Conservation (phyloP, 2,888 invertebrate genomes). For the Drosophila neutralis region DNA sequence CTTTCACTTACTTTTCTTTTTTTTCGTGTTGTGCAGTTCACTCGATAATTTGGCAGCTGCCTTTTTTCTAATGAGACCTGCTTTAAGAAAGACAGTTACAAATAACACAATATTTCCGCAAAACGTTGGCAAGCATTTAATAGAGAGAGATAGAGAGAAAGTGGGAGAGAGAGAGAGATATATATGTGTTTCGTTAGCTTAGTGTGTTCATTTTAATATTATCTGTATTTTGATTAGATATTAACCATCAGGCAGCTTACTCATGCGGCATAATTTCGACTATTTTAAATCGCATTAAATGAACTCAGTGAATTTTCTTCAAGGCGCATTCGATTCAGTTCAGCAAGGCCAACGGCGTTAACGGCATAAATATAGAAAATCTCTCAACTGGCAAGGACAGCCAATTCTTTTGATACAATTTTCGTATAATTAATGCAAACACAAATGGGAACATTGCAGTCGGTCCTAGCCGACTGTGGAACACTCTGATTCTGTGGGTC, state of each 20-base stretch:
- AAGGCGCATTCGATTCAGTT: neutral
- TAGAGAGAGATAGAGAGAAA: constrained; percentile 6
- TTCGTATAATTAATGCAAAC: neutral
- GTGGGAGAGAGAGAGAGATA: constrained; percentile 12
- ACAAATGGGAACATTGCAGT: neutral
- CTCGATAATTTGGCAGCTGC: constrained; percentile 55
- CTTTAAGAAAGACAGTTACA: constrained; percentile 4
- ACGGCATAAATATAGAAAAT: neutral
- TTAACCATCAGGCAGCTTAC: neutral
- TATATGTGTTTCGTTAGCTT: constrained; percentile 9
- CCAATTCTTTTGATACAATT: neutral
- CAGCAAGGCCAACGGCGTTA: neutral
- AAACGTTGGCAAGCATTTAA: constrained; percentile 46
- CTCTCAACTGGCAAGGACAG: constrained; percentile 22
- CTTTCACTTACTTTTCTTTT: constrained; percentile 14
- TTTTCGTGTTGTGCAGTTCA: constrained; percentile 25
- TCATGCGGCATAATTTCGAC: constrained; percentile 10
- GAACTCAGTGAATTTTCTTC: constrained; percentile 19
- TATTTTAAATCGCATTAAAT: constrained; percentile 17
- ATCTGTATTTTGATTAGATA: neutral
- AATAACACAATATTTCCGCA: constrained; percentile 31
- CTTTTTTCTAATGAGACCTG: constrained; percentile 85
- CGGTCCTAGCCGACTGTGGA: neutral
- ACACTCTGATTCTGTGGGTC: neutral
- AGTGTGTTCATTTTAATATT: neutral